These are phyloP conservation scores for Diglossa brunneiventris DNA, from an alignment of 2,113 vertebrate species.

Conservation along the genomic window DNA sequence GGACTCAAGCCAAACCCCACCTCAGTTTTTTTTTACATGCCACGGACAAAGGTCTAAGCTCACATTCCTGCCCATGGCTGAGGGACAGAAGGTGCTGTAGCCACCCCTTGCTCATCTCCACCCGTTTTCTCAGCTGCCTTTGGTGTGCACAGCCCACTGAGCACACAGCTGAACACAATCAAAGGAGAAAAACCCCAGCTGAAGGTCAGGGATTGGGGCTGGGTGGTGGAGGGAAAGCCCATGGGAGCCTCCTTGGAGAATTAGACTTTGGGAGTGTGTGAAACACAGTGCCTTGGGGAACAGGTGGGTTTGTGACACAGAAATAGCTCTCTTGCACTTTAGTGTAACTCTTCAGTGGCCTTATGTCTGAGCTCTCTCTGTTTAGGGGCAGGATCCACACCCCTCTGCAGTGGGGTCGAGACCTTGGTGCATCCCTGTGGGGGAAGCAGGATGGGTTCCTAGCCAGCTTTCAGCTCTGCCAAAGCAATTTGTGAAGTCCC, in stretches of 20 bases:
- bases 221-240: neutral
- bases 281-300: neutral
- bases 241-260: neutral
- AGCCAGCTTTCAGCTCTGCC: slow-evolving; percentile 38
- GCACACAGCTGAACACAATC: neutral
- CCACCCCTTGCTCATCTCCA: neutral
- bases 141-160: neutral
- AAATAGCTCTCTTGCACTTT: neutral
- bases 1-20: neutral
- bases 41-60: neutral
- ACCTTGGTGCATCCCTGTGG: neutral
- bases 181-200: neutral
- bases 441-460: neutral
- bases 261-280: neutral
- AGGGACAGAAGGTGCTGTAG: neutral
- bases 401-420: neutral
- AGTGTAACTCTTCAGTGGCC: slow-evolving; percentile 4
- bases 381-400: neutral
- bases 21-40: neutral
- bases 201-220: neutral
- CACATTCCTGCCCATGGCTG: neutral
- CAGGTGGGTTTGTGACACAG: neutral
- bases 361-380: neutral
- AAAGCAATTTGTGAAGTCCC: neutral
- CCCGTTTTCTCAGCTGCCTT: neutral